Base-by-base conservation (phyloP, 2,113 vertebrate genomes). In the Orthonyx spaldingii region DNA sequence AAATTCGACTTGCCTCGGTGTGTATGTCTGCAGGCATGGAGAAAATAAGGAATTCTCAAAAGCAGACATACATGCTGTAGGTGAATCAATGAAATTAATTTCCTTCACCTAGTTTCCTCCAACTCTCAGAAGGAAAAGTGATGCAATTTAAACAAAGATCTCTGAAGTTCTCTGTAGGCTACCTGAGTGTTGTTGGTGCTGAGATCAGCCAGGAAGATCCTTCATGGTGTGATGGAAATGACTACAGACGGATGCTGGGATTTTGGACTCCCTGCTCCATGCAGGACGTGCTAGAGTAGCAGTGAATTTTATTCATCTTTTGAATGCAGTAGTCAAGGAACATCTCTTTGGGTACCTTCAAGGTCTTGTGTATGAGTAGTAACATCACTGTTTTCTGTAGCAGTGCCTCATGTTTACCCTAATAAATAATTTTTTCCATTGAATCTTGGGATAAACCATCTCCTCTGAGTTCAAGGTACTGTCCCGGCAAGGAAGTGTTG, bases 401-500 rank as follows among this genome's bases (percentile, higher is more conserved):
- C 41, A 10, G 2, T 33, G 12, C 41, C 57, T n/a, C 7, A 2
- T n/a, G 46, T 72, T 93, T 85, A 46, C 46, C 41, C 46, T 61
- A 61, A 49, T 9, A 90, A 95, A 84, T 55, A 37, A 8, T 26
- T 50, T 74, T 79, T 85, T 37, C 50, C 16, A 3, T 56, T 80
- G 71, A 59, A 70, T 69, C 71, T 80, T 71, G 87, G 76, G 92
- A 80, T 93, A 76, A 83, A 46, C 70, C 85, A 59, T 30, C 71
- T 69, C 41, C 68, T 90, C 30, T 7, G 47, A 80, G 83, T 90
- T 92, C 83, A 89, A 90, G 55, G 82, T 87, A 21, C 74, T 37
- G 37, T 92, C 87, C 49, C 4, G 3, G 55, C 72, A 69, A 94
- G 95, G 95, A 95, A 95, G 71, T 42, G 46, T 76, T 65, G 92